These are phyloP conservation scores for Trichomalopsis sarcophagae DNA, from an alignment of 1,140 invertebrate genomes.

Conservation along the genomic window DNA sequence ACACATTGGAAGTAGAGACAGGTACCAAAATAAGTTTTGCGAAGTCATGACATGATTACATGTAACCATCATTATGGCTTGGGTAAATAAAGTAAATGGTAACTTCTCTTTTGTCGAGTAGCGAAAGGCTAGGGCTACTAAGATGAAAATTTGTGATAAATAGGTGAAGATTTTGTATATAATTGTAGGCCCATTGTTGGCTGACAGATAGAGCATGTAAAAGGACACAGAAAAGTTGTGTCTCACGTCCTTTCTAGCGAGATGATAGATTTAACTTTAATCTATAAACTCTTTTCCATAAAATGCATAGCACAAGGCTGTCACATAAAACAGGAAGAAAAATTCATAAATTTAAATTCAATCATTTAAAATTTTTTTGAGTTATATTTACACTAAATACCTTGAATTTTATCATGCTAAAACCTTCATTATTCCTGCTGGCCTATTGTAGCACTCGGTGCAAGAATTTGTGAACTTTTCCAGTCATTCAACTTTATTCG, in stretches of 20 bases:
- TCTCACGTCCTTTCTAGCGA: slow-evolving; percentile 90
- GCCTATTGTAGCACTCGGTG: too few relatives aligned
- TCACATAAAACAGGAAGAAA: slow-evolving; percentile 79
- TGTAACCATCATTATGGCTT: slow-evolving; percentile 92
- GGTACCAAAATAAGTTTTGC: slow-evolving; percentile 98
- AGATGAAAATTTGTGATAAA: slow-evolving; percentile 83
- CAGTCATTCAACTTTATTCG: too few relatives aligned
- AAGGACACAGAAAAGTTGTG: slow-evolving; percentile 99
- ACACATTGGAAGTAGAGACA: slow-evolving; percentile 89
- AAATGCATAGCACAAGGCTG: slow-evolving; percentile 80
- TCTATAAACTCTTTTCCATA: slow-evolving; percentile 94
- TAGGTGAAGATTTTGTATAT: slow-evolving; percentile 82
- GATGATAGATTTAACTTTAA: slow-evolving; percentile 96
- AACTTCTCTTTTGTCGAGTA: slow-evolving; percentile 82
- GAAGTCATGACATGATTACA: slow-evolving; percentile 98
- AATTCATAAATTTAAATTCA: too few relatives aligned
- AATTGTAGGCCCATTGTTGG: slow-evolving; percentile 72
- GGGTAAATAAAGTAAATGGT: slow-evolving; percentile 88
- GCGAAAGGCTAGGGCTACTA: slow-evolving; percentile 83
- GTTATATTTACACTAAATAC: too few relatives aligned
- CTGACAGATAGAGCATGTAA: slow-evolving; percentile 92
- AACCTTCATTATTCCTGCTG: too few relatives aligned
- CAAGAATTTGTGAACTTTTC: too few relatives aligned
- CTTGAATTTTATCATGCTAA: too few relatives aligned
- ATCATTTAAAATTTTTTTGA: too few relatives aligned